phyloP scores from a whole-genome alignment of 2,888 invertebrate genomes.

The Pyrocoelia pectoralis region DNA sequence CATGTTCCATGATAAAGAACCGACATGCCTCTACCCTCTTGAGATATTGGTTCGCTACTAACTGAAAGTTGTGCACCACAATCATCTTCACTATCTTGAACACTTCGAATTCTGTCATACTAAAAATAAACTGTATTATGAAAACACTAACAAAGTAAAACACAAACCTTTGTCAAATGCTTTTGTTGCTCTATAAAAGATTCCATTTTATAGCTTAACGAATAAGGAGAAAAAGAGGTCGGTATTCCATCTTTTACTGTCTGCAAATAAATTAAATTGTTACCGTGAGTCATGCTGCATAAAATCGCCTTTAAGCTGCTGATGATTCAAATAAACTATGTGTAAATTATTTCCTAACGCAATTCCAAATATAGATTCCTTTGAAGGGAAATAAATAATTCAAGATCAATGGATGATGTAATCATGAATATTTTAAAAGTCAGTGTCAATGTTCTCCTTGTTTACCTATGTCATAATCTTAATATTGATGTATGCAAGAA shows the following conservation, averaged over 20 bases:
- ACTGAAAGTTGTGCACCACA: constrained; percentile 53
- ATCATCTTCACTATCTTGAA: constrained; percentile 52
- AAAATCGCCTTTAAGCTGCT: too few species aligned
- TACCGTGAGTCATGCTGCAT: background rate
- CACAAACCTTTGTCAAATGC: constrained; percentile 22
- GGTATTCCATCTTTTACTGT: constrained; percentile 21
- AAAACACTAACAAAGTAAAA: background rate
- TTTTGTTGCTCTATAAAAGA: constrained; percentile 48
- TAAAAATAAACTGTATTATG: constrained; percentile 14
- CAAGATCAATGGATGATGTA: background rate
- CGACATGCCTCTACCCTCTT: constrained; percentile 52
- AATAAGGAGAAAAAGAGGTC: constrained; percentile 39
- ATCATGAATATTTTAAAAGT: background rate
- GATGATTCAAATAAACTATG: too few species aligned
- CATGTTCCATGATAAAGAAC: constrained; percentile 69
- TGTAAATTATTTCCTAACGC: background rate
- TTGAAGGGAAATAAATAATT: background rate
- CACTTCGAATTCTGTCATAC: constrained; percentile 31
- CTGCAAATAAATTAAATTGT: constrained; percentile 19
- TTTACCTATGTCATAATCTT: background rate
- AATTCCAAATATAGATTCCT: constrained; percentile 1
- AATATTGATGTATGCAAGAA: too few species aligned
- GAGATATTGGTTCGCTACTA: constrained; percentile 52
- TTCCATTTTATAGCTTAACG: constrained; percentile 53
- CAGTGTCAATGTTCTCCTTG: background rate